Conservation (phyloP, 2,888 invertebrate genomes). For the Heliconius ismenius region DNA sequence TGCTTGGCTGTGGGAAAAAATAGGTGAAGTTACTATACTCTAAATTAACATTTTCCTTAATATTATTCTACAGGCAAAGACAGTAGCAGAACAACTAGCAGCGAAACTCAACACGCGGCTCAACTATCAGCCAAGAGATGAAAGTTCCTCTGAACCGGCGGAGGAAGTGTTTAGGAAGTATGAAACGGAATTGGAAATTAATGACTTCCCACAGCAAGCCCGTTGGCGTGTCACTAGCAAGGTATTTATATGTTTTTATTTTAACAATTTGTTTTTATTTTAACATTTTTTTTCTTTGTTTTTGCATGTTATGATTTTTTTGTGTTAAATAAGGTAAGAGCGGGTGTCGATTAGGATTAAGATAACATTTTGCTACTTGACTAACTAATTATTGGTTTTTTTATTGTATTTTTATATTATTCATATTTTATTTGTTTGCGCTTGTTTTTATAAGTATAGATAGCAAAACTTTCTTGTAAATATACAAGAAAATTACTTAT, state of each 20-base stretch:
- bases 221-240: slow-evolving; percentile 99
- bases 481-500: not conserved
- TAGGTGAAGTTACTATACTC: not conserved
- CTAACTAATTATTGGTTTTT: too few relatives aligned
- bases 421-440: too few relatives aligned
- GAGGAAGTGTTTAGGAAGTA: slow-evolving; percentile 93
- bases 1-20: not conserved
- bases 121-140: slow-evolving; percentile 97
- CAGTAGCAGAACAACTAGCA: slow-evolving; percentile 97
- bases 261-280: not conserved
- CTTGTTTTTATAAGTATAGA: too few relatives aligned
- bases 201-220: slow-evolving; percentile 99
- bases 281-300: not conserved
- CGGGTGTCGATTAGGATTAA: too few relatives aligned
- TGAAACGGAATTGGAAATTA: slow-evolving; percentile 99
- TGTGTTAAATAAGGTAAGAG: too few relatives aligned
- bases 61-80: slow-evolving; percentile 85
- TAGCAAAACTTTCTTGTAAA: not conserved
- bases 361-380: too few relatives aligned
- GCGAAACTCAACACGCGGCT: slow-evolving; percentile 97
- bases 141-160: slow-evolving; percentile 79
- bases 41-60: not conserved
- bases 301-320: too few relatives aligned
- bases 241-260: slow-evolving; percentile 66
- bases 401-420: too few relatives aligned